Base-by-base conservation (phyloP, 1,140 invertebrate genomes). In the Bursaphelenchus mucronatus region DNA sequence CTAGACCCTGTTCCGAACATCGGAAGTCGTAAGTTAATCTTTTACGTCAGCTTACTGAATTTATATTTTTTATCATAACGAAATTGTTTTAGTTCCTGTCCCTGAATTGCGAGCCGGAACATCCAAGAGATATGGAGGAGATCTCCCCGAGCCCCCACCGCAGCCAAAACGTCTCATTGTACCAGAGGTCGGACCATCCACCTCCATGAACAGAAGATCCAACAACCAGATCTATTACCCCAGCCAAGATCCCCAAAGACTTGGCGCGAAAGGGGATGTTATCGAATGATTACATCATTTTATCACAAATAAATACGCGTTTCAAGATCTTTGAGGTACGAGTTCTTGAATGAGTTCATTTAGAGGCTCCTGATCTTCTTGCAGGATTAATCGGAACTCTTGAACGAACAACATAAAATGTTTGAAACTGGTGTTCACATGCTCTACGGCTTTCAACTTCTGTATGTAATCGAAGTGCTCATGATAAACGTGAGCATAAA, bases 391-490 rank as follows among this genome's bases (percentile, higher is more conserved):
- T 83, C 89, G 90, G 82, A 99, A 99, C 85, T 99, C 95, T 88
- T 97, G 85, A 65, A 97, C 93, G 84, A 98, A 98, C 84, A 96
- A 97, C 78, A 98, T 97, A 81, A 99, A 99, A 86, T 99, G 96
- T 83, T 99, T 99, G 84, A 99, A 98, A 66, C 93, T 97, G 58
- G 96, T 99, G 83, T 99, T 99, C 65, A 99, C 87, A 85, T 99
- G 96, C 53, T 96, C 94, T 83, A 98, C 94, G 82, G 98, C 96
- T 53, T 94, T 93, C 21, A 99, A 86, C 82, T 95, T 90, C 19
- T 97, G 92, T 53, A 98, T 94, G 85, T 97, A 90, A 53, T 90
- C 88, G 82, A 98, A 98, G 85, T 99, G 95, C 82, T 97, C 93
- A 85, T 98, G 94, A 84, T 98, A 99, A 80, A 98, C 96, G 83